These are phyloP conservation scores for Latrodectus elegans DNA, from an alignment of 2,888 invertebrate genomes.

Conservation along the genomic window DNA sequence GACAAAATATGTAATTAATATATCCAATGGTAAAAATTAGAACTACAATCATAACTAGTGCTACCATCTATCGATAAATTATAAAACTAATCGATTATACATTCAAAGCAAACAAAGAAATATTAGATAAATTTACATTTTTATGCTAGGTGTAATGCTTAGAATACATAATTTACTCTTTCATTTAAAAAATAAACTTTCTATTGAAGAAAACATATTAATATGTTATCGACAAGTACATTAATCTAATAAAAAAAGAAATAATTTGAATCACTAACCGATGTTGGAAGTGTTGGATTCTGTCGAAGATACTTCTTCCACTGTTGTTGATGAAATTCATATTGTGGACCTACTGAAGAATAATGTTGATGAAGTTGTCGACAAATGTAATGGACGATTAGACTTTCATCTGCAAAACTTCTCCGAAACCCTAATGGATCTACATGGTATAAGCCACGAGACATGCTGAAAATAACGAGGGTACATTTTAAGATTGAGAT, in stretches of 20 bases:
- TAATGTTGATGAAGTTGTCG: conserved; percentile 77
- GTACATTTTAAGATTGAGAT: no score
- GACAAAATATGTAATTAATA: no score
- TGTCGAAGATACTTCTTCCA: conserved; percentile 75
- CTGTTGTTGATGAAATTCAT: conserved; percentile 74
- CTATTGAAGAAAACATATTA: no score
- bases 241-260: neutral
- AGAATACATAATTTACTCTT: no score
- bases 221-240: neutral
- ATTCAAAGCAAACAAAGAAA: no score
- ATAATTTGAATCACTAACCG: conserved; percentile 32
- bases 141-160: no score
- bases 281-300: conserved; percentile 65
- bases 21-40: no score
- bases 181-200: no score
- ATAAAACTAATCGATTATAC: no score
- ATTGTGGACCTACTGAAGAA: conserved; percentile 73
- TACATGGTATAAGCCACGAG: conserved; percentile 75
- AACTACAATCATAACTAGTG: no score
- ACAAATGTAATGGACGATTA: conserved; percentile 77
- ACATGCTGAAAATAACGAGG: conserved; percentile 72
- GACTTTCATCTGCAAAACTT: conserved; percentile 75
- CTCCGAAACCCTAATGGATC: conserved; percentile 78
- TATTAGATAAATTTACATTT: neutral
- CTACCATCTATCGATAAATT: no score